Evolutionary conservation across 1,140 invertebrate species (phyloP), one percentile per base, ranked within the genome.

Genomic region (Drosophila ambigua): DNA sequence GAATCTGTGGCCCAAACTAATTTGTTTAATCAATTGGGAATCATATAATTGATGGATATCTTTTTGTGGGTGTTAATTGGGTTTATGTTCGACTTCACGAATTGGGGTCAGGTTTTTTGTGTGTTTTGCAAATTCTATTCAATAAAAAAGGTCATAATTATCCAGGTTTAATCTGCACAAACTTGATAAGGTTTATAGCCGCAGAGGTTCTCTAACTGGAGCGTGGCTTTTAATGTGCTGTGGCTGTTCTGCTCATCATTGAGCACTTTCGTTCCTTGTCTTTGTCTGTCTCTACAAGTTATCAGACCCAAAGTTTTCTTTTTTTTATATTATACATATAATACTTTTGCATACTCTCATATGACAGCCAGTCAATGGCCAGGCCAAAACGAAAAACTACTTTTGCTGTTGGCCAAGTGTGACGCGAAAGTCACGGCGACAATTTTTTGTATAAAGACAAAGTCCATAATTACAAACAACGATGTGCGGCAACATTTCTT

Each of bases 381-480:
- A 71, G 50, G 46, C 61, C 46, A 52, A 63, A 74, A 39, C 46
- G 45, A 63, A 69, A 78, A 45, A 41, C 49, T 41, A 46, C 53
- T 67, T 68, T 53, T 67, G 52, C 53, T 73, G 53, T 43, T 77
- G 54, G 73, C 77, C 81, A 84, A 81, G 61, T 87, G 82, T 84
- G 81, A 84, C 82, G 81, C 82, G 81, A 84, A 87, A 87, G 81
- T 84, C 77, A 52, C 50, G 64, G 77, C 72, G 77, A 77, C 77
- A 75, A 76, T 62, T 72, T 71, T 53, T 8, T 55, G 31, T 3
- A 43, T 45, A 71, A 5, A 62, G 41, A 50, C 23, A 51, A 54
- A 43, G 64, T 51, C 51, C 28, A 50, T 72, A 66, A 74, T 76
- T 73, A 82, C 79, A 81, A 65, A 58, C 54, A 20, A 15, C 16